These are phyloP conservation scores for Ephydatia muelleri DNA, from an alignment of 37 sponge, comb jelly and placozoan species.

Conservation along the genomic window DNA sequence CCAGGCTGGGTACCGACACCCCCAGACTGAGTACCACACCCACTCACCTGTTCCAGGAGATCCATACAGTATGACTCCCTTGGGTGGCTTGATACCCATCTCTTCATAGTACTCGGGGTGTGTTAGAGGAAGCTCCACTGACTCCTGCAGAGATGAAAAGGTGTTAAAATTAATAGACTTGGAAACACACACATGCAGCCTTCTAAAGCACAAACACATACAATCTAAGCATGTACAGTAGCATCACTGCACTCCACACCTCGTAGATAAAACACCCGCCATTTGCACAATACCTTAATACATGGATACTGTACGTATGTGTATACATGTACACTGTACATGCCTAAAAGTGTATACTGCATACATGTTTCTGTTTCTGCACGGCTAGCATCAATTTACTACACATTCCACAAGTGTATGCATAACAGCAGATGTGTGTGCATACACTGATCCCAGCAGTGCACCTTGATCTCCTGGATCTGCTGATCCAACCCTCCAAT, in stretches of 20 bases:
- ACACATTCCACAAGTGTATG: not conserved
- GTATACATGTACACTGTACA: not conserved
- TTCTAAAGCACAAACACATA: not conserved
- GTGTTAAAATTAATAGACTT: not conserved
- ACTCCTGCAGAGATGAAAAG: constrained; percentile 64
- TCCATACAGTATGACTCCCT: constrained; percentile 99
- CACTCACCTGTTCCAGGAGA: constrained; percentile 94
- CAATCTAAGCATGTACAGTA: not conserved
- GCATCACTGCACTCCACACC: too few relatives aligned
- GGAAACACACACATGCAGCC: not conserved
- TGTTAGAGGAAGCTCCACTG: constrained; percentile 97
- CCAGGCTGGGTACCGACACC: too few relatives aligned
- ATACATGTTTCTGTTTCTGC: too few relatives aligned
- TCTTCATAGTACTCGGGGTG: constrained; percentile 99
- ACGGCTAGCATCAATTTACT: too few relatives aligned
- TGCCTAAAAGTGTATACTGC: too few relatives aligned
- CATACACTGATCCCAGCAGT: not conserved
- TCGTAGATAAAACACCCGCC: not conserved
- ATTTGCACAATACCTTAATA: not conserved
- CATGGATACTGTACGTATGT: not conserved
- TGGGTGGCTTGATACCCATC: constrained; percentile 99
- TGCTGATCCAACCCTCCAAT: constrained; percentile 96
- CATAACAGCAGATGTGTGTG: not conserved
- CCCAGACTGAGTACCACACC: too few relatives aligned
- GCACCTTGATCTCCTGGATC: constrained; percentile 96